A percentile compares a stretch with the other conserved stretches of the same genome.
These are phyloP conservation scores for Aulostomus chinensis DNA, from an alignment of 2,797 vertebrate genomes.

Conservation along the genomic window DNA sequence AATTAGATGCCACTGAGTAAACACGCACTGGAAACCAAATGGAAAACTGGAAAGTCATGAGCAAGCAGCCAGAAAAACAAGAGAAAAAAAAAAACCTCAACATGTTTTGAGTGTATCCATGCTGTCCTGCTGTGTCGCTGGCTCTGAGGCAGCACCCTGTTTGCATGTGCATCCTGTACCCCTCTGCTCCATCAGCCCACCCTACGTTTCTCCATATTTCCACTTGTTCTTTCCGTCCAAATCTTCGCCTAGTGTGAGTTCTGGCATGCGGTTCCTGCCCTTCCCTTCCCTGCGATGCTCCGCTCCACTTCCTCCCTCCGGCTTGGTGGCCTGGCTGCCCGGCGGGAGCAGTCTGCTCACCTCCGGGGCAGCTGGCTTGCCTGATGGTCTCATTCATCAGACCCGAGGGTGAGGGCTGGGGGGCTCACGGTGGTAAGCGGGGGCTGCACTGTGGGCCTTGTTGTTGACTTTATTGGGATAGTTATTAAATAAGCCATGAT, in stretches of 20 bases:
- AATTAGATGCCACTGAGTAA: no score
- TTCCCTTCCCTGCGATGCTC: slow-evolving; percentile 32
- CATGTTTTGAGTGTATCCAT: slow-evolving; percentile 66
- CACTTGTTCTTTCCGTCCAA: slow-evolving; percentile 58
- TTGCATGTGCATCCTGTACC: slow-evolving; percentile 71
- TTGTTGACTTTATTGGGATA: slow-evolving; percentile 86
- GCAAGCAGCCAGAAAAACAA: slow-evolving; percentile 55
- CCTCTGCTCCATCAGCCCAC: slow-evolving; percentile 69
- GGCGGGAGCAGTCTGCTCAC: slow-evolving; percentile 77
- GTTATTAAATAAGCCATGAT: slow-evolving; percentile 85
- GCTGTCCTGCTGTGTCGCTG: slow-evolving; percentile 68
- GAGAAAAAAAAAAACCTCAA: slow-evolving; percentile 46
- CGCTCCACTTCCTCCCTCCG: slow-evolving; percentile 70
- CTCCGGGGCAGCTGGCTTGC: slow-evolving; percentile 84
- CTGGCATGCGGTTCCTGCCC: slow-evolving; percentile 70
- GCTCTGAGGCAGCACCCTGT: slow-evolving; percentile 59
- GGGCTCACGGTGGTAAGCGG: slow-evolving; percentile 19
- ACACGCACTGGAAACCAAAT: no score
- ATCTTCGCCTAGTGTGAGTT: slow-evolving; percentile 71
- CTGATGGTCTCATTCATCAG: slow-evolving; percentile 83
- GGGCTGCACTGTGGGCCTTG: slow-evolving; percentile 50
- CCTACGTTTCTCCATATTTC: slow-evolving; percentile 67
- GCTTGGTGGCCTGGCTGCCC: slow-evolving; percentile 63
- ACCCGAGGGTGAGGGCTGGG: slow-evolving; percentile 45
- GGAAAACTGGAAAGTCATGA: slow-evolving; percentile 64